These are phyloP conservation scores for Zhuqinia jingwanae DNA, from an alignment of 2,888 invertebrate genomes.

Conservation along the genomic window DNA sequence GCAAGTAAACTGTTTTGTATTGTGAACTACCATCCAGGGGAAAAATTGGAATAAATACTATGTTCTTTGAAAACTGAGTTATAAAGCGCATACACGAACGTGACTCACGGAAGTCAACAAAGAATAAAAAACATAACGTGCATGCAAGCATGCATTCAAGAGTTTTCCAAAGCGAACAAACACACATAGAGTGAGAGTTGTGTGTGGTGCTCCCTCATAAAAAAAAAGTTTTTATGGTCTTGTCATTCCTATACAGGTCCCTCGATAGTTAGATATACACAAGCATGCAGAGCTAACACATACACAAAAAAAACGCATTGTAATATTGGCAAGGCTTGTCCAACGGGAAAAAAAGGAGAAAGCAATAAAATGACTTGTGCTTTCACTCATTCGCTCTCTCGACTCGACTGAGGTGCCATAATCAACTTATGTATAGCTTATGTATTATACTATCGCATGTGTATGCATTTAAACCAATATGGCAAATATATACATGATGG, in stretches of 20 bases:
- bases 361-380: conserved; percentile 36
- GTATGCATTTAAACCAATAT: neutral
- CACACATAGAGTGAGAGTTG: neutral
- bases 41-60: too few species aligned
- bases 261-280: conserved; percentile 16
- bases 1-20: too few species aligned
- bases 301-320: neutral
- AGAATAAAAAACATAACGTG: conserved; percentile 25
- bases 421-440: neutral
- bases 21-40: too few species aligned
- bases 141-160: neutral
- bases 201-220: conserved; percentile 20
- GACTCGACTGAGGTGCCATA: too few species aligned
- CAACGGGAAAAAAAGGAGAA: conserved; percentile 2
- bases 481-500: neutral
- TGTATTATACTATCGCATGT: neutral
- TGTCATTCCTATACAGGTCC: conserved; percentile 49
- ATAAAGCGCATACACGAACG: neutral
- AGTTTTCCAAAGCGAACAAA: neutral
- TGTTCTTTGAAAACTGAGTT: too few species aligned
- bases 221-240: conserved; percentile 44
- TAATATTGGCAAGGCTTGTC: neutral
- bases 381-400: conserved; percentile 21
- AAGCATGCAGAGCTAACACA: neutral
- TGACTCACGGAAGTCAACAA: conserved; percentile 33